phyloP scores from a whole-genome alignment of 2,113 vertebrate species.

The Corvus hawaiiensis region DNA sequence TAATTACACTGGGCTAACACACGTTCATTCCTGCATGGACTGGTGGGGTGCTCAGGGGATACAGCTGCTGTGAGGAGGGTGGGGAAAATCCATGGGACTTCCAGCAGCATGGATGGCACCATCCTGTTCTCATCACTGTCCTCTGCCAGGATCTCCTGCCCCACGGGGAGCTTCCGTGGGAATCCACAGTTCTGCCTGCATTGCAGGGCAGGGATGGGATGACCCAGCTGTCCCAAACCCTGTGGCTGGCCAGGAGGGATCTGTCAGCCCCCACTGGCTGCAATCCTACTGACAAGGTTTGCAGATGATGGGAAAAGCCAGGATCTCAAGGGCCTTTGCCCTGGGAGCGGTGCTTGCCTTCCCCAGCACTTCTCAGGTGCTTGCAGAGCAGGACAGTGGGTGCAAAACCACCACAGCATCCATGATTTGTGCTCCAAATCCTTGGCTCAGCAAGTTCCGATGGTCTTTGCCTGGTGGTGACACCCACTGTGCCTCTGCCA shows the following conservation, averaged over 20 bases:
- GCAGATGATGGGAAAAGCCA: not conserved
- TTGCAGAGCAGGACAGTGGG: not conserved
- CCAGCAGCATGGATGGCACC: not conserved
- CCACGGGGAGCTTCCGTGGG: not conserved
- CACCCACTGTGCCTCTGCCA: not conserved
- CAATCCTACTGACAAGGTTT: not conserved
- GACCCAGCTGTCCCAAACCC: not conserved
- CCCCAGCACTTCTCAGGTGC: no score
- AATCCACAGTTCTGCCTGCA: not conserved
- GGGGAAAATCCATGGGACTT: not conserved
- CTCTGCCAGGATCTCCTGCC: not conserved
- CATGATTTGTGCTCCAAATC: not conserved
- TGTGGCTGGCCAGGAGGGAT: not conserved
- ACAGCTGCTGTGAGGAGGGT: rapidly evolving
- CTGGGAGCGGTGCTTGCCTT: not conserved
- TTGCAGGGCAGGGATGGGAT: not conserved
- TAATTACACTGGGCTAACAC: not conserved
- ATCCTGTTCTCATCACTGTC: not conserved
- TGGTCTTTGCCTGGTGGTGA: not conserved
- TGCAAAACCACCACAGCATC: not conserved
- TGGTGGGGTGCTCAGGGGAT: not conserved
- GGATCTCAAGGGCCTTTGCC: not conserved
- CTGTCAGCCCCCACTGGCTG: not conserved
- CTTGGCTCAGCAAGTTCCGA: rapidly evolving
- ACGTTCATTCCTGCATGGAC: not conserved